A percentile compares a stretch with the other conserved stretches of the same genome.
Evolutionary conservation across 2,113 vertebrate species (phyloP).

Genomic region (Chloebia gouldiae): DNA sequence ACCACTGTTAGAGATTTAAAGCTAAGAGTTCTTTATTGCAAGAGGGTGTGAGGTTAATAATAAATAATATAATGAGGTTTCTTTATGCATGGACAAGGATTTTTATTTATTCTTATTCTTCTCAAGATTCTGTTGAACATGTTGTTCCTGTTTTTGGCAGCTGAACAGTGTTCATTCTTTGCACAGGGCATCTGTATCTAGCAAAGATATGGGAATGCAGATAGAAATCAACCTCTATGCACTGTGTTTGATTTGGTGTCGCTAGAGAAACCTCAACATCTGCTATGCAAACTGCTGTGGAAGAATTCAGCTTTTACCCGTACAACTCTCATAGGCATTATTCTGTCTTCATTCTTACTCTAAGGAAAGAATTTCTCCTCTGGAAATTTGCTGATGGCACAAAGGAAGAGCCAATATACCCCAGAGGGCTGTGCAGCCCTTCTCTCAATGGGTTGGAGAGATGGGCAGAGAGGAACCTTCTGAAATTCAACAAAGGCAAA

Average conservation of each 20-base stretch:
- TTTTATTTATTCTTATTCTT: neutral
- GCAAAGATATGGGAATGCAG: neutral
- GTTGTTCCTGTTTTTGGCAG: neutral
- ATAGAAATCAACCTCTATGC: neutral
- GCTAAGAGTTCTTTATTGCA: neutral
- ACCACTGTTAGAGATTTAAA: neutral
- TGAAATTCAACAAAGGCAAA: neutral
- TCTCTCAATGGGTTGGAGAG: accelerated
- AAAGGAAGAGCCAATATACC: neutral
- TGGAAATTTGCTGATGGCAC: neutral
- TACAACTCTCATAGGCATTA: neutral
- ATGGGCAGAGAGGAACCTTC: neutral
- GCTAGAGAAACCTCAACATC: neutral
- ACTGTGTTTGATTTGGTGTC: neutral
- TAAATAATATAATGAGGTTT: neutral
- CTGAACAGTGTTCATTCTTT: neutral
- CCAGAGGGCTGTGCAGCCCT: neutral
- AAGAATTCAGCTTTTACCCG: neutral
- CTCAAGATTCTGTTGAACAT: neutral
- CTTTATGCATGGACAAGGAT: neutral
- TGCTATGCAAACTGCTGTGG: neutral
- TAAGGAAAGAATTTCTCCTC: neutral
- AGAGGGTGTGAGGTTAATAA: neutral
- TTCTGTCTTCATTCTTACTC: neutral
- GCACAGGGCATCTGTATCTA: neutral